A percentile compares a stretch with the other conserved stretches of the same genome.
Evolutionary conservation across 2,113 vertebrate species (phyloP).

Genomic region (Paramormyrops kingsleyae): DNA sequence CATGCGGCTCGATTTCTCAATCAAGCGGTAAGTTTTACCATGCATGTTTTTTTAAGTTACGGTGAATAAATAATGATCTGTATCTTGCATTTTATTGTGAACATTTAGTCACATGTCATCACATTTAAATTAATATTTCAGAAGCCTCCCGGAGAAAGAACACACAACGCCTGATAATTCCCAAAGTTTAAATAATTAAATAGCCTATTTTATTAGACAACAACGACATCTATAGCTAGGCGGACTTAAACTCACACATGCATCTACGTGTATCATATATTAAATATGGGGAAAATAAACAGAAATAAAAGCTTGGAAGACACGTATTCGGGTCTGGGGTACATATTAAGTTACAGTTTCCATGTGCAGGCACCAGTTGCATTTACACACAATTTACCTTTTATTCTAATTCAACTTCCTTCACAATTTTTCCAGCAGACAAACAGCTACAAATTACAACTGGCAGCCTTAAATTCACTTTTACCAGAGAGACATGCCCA

Average conservation of each 20-base stretch:
- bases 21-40: slow-evolving; percentile 44
- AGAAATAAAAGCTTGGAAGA: background rate
- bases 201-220: background rate
- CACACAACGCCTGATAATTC: background rate
- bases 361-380: background rate
- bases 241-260: background rate
- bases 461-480: slow-evolving; percentile 36
- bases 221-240: background rate
- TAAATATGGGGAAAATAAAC: background rate
- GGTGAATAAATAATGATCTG: background rate
- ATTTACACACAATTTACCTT: background rate
- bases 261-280: background rate
- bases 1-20: slow-evolving; percentile 32
- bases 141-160: background rate
- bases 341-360: background rate
- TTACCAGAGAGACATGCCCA: slow-evolving; percentile 31
- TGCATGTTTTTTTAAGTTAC: background rate
- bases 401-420: background rate
- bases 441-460: slow-evolving; percentile 54
- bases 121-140: background rate
- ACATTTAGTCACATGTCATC: background rate
- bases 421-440: slow-evolving; percentile 37
- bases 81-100: background rate
- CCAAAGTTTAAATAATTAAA: background rate
- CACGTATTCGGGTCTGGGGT: background rate